These are phyloP conservation scores for Notothenia rossii DNA, from an alignment of 2,113 vertebrate genomes.

Conservation along the genomic window DNA sequence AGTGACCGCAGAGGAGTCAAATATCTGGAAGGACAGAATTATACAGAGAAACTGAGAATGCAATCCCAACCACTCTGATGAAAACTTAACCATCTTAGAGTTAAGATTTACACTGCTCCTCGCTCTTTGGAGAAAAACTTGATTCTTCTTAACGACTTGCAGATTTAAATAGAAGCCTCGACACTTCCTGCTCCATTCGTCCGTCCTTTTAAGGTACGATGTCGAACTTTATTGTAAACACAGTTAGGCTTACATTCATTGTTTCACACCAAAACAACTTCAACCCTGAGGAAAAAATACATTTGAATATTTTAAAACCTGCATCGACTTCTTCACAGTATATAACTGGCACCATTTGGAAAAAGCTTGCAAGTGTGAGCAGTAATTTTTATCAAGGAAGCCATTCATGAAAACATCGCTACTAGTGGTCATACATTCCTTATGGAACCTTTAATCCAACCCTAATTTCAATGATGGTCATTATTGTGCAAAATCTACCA, in stretches of 20 bases:
- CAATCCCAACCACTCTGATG: neutral
- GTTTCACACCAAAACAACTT: slow-evolving; percentile 6
- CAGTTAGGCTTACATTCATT: neutral
- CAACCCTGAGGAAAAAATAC: neutral
- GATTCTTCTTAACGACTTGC: neutral
- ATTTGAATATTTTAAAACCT: neutral
- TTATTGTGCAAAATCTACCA: neutral
- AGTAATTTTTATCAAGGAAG: neutral
- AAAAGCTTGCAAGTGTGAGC: neutral
- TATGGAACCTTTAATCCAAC: neutral
- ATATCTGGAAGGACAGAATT: slow-evolving; percentile 60
- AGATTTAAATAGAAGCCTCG: neutral
- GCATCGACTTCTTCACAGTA: neutral
- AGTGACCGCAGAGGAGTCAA: slow-evolving; percentile 45
- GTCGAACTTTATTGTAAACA: neutral
- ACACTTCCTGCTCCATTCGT: neutral
- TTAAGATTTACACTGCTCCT: neutral
- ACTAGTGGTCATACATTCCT: neutral
- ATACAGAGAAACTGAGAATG: slow-evolving; percentile 27
- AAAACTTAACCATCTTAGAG: neutral
- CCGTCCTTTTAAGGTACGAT: neutral
- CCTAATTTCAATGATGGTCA: no score
- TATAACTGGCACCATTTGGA: no score
- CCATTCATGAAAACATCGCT: neutral
- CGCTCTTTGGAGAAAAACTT: neutral